These are phyloP conservation scores for Acanthurus lineatus DNA, from an alignment of 2,797 vertebrate species.

Conservation along the genomic window DNA sequence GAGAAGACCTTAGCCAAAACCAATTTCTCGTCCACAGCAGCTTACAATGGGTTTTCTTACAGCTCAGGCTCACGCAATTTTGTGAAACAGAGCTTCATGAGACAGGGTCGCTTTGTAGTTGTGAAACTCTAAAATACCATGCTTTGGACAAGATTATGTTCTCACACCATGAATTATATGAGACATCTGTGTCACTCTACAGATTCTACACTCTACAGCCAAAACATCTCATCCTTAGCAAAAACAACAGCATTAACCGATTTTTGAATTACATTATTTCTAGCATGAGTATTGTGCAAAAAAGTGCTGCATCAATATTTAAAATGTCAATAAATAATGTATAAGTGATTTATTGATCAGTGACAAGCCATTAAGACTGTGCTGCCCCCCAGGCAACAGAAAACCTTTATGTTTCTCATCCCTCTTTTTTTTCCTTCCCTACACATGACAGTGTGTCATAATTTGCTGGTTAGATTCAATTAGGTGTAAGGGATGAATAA, in stretches of 20 bases:
- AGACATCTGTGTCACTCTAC: neutral
- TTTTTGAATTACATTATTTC: neutral
- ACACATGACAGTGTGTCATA: no score
- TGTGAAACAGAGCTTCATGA: constrained; percentile 48
- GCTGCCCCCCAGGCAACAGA: no score
- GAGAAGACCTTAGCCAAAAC: constrained; percentile 63
- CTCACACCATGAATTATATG: constrained; percentile 11
- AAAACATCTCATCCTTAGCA: neutral
- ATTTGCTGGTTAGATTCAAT: no score
- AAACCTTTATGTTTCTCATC: no score
- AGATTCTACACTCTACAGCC: constrained; percentile 27
- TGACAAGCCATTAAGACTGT: neutral
- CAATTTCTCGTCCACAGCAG: constrained; percentile 61
- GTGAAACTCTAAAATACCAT: constrained; percentile 31
- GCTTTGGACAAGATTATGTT: constrained; percentile 38
- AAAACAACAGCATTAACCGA: neutral
- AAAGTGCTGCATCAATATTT: neutral
- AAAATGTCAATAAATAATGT: neutral
- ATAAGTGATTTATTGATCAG: neutral
- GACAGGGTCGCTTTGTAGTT: constrained; percentile 27
- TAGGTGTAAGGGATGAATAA: no score
- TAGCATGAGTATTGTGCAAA: neutral
- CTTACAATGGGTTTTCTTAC: constrained; percentile 50
- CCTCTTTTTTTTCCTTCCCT: no score
- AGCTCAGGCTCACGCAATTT: constrained; percentile 57